A percentile compares a stretch with the other conserved stretches of the same genome.
phyloP scores from a whole-genome alignment of 2,797 vertebrate species.

The Florisuga fusca region DNA sequence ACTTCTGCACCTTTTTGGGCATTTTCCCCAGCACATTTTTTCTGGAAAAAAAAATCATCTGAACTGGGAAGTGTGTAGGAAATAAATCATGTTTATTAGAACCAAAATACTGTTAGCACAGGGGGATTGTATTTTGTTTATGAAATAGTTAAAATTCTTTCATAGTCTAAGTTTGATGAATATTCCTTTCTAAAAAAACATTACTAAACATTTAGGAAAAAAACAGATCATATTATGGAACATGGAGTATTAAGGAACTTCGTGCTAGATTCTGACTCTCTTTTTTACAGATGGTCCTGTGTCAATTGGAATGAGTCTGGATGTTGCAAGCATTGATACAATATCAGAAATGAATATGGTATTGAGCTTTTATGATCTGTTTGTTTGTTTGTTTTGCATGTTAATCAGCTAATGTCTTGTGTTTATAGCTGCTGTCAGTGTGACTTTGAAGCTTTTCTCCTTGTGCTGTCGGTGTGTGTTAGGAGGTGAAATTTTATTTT shows the following conservation, averaged over 20 bases:
- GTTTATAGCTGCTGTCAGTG: not conserved
- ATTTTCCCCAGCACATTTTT: not conserved
- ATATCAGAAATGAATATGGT: conserved; percentile 98
- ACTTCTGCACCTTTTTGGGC: not conserved
- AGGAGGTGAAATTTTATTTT: not conserved
- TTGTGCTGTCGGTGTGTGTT: not conserved
- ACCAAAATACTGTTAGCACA: not conserved
- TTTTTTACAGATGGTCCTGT: conserved; percentile 87
- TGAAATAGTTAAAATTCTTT: not conserved
- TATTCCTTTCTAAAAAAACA: not conserved
- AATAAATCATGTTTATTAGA: not conserved
- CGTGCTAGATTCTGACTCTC: not conserved
- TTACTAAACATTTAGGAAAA: not conserved
- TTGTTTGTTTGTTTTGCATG: not conserved
- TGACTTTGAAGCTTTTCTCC: not conserved
- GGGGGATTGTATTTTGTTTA: not conserved
- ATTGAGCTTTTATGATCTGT: conserved; percentile 29
- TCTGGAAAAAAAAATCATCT: fast-evolving
- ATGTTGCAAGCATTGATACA: conserved; percentile 94
- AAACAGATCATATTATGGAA: not conserved
- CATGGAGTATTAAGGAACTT: not conserved
- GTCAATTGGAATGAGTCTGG: conserved; percentile 93
- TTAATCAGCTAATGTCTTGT: not conserved
- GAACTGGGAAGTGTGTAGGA: not conserved
- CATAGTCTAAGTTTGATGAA: not conserved